Evolutionary conservation across 2,888 invertebrate species (phyloP), one percentile per base, ranked within the genome.

Genomic region (Physocephala rufipes): DNA sequence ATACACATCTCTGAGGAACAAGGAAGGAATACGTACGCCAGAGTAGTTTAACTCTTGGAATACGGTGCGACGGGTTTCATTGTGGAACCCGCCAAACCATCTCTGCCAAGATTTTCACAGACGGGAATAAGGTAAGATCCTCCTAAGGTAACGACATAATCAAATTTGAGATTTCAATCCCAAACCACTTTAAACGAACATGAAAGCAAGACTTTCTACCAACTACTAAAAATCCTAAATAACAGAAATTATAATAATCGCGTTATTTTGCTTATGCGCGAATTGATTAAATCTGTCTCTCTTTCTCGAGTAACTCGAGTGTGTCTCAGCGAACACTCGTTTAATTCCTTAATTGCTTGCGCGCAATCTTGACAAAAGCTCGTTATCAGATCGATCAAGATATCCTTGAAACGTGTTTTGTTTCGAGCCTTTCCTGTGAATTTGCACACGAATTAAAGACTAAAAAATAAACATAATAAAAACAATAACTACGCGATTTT

Each of bases 31-130:
- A n/a, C n/a, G n/a, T n/a, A n/a, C n/a, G n/a, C n/a, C n/a, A n/a
- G n/a, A n/a, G n/a, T n/a, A n/a, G n/a, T n/a, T n/a, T n/a, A n/a
- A n/a, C n/a, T n/a, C 73, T 68, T 53, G 72, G 65, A 74, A 70
- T 62, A 65, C 73, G 66, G 53, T 58, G 53, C 72, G 79, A 74
- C 78, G 80, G 79, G 80, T 78, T 79, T 79, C 78, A 76, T 66
- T 51, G 71, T 65, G 77, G 77, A 79, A 79, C 79, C 79, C 81
- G 79, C 78, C 81, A 79, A 82, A 79, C 77, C 81, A 81, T 81
- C 80, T 77, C 80, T 80, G 81, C 78, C 86, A 86, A 84, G 80
- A 86, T 86, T 86, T 86, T 86, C 82, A 86, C 86, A 78, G 86
- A 86, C 86, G 86, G 86, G 76, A 86, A 86, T 80, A 86, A 86